These are phyloP conservation scores for Dufourea novaeangliae DNA, from an alignment of 1,140 invertebrate species.

Conservation along the genomic window DNA sequence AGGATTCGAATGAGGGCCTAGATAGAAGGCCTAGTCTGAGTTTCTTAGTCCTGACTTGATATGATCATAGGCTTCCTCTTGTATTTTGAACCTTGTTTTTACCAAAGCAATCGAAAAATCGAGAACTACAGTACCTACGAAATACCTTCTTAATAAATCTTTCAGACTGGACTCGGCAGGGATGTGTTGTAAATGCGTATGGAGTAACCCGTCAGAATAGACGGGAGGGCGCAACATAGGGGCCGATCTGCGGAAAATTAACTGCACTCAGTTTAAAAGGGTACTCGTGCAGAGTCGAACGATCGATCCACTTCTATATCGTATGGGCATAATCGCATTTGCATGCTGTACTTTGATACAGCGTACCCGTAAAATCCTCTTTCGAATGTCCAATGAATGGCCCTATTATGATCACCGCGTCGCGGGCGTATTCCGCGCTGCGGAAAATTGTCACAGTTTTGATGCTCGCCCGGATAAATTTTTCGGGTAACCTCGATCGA, in stretches of 20 bases:
- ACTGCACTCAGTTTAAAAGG: conserved; percentile 60
- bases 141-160: no score
- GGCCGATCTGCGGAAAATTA: conserved; percentile 61
- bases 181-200: not conserved
- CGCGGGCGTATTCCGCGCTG: conserved; percentile 38
- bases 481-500: not conserved
- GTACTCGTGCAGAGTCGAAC: conserved; percentile 37
- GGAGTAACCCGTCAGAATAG: conserved; percentile 19
- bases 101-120: no score
- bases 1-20: no score
- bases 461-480: conserved; percentile 18
- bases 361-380: conserved; percentile 60
- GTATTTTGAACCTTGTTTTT: no score
- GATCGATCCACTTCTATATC: conserved; percentile 61
- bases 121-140: no score
- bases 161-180: no score
- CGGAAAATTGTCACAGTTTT: conserved; percentile 39
- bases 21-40: no score
- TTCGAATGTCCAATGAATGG: conserved; percentile 56
- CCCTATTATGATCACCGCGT: conserved; percentile 39
- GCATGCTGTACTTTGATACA: conserved; percentile 65
- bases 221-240: conserved; percentile 16
- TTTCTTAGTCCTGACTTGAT: no score
- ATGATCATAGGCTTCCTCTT: no score
- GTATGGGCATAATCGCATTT: conserved; percentile 62